Conservation (phyloP, 2,797 vertebrate genomes). For the Mustela erminea region DNA sequence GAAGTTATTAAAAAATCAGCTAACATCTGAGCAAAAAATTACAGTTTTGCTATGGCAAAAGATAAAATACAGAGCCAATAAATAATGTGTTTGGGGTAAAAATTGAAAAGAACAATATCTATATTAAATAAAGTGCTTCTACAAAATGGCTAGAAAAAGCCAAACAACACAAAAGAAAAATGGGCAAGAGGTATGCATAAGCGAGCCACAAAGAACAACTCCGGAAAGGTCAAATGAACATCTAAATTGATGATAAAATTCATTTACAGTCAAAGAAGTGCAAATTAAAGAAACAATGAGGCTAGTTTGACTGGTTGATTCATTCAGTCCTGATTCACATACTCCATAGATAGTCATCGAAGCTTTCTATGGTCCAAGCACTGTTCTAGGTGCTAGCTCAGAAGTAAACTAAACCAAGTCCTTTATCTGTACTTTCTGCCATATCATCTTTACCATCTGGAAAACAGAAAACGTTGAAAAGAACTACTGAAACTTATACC, state of each 20-base stretch:
- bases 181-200: background rate
- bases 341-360: background rate
- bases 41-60: background rate
- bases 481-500: background rate
- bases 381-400: background rate
- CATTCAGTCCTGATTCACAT: background rate
- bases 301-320: background rate
- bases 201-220: background rate
- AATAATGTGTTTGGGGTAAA: background rate
- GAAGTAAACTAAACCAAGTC: background rate
- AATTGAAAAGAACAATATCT: background rate
- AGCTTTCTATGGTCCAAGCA: background rate
- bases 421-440: background rate
- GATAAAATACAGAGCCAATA: background rate
- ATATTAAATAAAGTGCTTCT: background rate
- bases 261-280: background rate
- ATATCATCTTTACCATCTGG: background rate
- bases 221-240: background rate
- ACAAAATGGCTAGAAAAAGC: background rate
- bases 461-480: slow-evolving; percentile 3
- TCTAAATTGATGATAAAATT: background rate
- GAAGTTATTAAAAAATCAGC: background rate
- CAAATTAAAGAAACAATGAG: background rate
- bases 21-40: background rate
- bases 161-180: background rate